These are phyloP conservation scores for Margarornis squamiger DNA, from an alignment of 2,797 vertebrate genomes.

Conservation along the genomic window DNA sequence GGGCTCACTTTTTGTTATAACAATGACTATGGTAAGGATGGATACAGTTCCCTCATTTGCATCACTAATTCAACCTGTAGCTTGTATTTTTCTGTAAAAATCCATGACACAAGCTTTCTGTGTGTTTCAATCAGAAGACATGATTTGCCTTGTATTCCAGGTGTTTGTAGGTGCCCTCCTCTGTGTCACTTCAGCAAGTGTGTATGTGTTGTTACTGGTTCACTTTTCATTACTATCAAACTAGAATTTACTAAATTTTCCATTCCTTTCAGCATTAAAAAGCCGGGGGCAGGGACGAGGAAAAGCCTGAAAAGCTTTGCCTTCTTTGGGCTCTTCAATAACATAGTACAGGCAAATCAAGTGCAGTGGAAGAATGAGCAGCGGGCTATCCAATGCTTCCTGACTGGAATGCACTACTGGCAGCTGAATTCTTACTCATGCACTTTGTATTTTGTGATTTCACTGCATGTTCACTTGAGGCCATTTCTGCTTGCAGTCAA, in stretches of 20 bases:
- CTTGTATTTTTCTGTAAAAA: neutral
- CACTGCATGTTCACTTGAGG: neutral
- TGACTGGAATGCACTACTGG: no score
- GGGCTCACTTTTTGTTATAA: neutral
- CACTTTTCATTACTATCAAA: neutral
- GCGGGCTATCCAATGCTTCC: neutral
- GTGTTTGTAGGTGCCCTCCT: neutral
- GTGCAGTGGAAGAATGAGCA: neutral
- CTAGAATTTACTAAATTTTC: neutral
- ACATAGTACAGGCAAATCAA: neutral
- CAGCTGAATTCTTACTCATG: neutral
- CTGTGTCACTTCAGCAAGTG: neutral
- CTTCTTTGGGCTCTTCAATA: neutral
- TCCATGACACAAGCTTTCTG: neutral
- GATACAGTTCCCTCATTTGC: neutral
- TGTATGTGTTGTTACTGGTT: neutral
- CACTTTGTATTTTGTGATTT: neutral
- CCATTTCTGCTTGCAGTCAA: neutral
- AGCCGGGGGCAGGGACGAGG: fast-evolving
- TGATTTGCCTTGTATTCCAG: neutral
- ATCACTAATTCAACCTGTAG: neutral
- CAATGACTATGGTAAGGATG: neutral
- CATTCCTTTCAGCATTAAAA: neutral
- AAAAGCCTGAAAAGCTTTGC: neutral
- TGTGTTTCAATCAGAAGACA: neutral